phyloP scores from a whole-genome alignment of 2,113 vertebrate genomes.

The Climacteris rufus region DNA sequence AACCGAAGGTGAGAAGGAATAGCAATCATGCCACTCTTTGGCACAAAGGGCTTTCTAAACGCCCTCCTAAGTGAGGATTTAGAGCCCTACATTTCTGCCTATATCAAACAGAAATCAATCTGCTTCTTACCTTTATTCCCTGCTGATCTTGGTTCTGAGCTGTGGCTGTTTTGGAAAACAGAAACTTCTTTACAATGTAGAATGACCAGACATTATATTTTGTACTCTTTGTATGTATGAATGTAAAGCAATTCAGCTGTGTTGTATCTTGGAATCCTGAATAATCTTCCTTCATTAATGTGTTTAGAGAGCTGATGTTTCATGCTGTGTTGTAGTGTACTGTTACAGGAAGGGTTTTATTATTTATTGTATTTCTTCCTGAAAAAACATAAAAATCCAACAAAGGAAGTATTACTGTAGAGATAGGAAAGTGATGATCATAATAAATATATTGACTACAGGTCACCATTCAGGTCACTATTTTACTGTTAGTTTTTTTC shows the following conservation, averaged over 20 bases:
- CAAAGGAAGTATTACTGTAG: not conserved
- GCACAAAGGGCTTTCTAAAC: not conserved
- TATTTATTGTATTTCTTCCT: conserved; percentile 24
- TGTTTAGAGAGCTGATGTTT: not conserved
- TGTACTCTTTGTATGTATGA: not conserved
- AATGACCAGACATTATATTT: not conserved
- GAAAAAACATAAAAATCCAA: not conserved
- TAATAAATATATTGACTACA: not conserved
- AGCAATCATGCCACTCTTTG: not conserved
- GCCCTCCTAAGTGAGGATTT: not conserved
- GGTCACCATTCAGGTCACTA: not conserved
- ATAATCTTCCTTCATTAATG: not conserved
- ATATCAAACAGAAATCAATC: not conserved
- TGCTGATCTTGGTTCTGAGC: not conserved
- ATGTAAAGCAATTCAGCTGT: not conserved
- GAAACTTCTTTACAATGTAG: not conserved
- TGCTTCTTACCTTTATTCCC: not conserved
- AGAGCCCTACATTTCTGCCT: not conserved
- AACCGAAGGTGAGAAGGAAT: not conserved
- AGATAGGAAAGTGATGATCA: not conserved
- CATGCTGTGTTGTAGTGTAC: not conserved
- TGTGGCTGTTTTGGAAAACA: not conserved
- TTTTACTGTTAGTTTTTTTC: not conserved
- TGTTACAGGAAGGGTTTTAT: not conserved
- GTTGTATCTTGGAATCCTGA: not conserved